Evolutionary conservation across 2,113 vertebrate species (phyloP).

Genomic region (Hyperoodon ampullatus): DNA sequence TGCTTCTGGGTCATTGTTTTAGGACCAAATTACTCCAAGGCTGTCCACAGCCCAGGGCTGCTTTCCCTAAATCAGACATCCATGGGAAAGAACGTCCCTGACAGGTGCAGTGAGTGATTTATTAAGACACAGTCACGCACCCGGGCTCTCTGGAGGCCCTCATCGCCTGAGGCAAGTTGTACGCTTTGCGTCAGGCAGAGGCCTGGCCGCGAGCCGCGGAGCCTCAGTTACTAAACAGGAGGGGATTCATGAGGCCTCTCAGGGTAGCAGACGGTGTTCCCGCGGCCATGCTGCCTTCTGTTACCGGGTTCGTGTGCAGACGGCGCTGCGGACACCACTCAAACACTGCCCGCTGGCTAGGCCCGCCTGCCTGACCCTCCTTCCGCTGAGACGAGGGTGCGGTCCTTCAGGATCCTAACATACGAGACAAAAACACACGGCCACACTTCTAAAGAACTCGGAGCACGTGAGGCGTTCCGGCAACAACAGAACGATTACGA

Average conservation of each 20-base stretch:
- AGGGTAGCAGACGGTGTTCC: fast-evolving
- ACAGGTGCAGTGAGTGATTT: conserved; percentile 40
- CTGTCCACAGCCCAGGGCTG: conserved; percentile 58
- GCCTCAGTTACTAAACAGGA: background rate
- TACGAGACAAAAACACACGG: fast-evolving
- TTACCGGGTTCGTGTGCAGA: background rate
- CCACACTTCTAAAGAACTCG: background rate
- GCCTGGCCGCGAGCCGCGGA: background rate
- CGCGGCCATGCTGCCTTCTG: background rate
- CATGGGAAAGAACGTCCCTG: conserved; percentile 67
- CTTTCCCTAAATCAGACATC: conserved; percentile 65
- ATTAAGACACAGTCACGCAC: background rate
- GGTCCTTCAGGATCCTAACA: background rate
- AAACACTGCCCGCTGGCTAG: fast-evolving
- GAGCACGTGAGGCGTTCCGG: background rate
- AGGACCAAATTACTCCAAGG: conserved; percentile 54
- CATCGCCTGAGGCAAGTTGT: fast-evolving
- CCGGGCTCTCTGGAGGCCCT: background rate
- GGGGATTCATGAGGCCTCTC: too few relatives aligned
- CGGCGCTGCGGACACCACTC: too few relatives aligned
- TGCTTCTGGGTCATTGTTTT: conserved; percentile 64
- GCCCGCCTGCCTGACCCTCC: too few relatives aligned
- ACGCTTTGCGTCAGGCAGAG: background rate
- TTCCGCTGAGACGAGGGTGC: background rate
- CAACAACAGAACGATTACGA: background rate